Conservation (phyloP, 1,140 invertebrate species). For the Drosophila guanche region DNA sequence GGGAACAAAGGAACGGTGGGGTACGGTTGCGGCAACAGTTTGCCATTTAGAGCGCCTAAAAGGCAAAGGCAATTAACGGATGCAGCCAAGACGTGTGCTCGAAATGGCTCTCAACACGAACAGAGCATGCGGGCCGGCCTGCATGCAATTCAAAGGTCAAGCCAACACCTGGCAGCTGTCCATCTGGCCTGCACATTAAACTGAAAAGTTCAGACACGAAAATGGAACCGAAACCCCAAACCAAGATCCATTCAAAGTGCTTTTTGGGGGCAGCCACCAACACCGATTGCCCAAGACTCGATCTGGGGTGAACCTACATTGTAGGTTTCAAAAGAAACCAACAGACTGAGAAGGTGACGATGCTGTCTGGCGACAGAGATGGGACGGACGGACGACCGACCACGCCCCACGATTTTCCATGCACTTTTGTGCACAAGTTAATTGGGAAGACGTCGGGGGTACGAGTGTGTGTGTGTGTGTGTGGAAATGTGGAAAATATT, state of each 20-base stretch:
- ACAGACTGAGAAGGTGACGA: constrained; percentile 1
- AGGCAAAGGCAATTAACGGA: constrained; percentile 73
- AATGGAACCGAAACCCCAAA: constrained; percentile 32
- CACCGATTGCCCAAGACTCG: constrained; percentile 26
- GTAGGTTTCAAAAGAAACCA: not conserved
- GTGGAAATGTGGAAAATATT: constrained; percentile 64
- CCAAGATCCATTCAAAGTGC: constrained; percentile 10
- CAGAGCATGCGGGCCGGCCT: constrained; percentile 10
- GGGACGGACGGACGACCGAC: constrained; percentile 11
- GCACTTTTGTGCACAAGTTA: constrained; percentile 45
- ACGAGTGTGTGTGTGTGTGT: constrained; percentile 16
- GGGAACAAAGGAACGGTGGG: not conserved
- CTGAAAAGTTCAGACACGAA: constrained; percentile 60
- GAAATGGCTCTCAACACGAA: constrained; percentile 31
- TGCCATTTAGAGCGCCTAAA: constrained; percentile 55
- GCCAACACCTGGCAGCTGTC: constrained; percentile 66
- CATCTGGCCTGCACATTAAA: constrained; percentile 41
- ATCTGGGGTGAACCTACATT: constrained; percentile 6
- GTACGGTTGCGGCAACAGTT: constrained; percentile 9
- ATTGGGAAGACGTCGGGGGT: constrained; percentile 15
- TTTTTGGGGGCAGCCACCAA: constrained; percentile 1
- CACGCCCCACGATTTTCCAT: constrained; percentile 55
- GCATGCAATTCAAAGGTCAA: constrained; percentile 66
- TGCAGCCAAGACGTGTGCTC: constrained; percentile 30
- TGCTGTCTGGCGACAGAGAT: constrained; percentile 6